A percentile compares a stretch with the other conserved stretches of the same genome.
These are phyloP conservation scores for Pteruthius melanotis DNA, from an alignment of 2,113 vertebrate species.

Conservation along the genomic window DNA sequence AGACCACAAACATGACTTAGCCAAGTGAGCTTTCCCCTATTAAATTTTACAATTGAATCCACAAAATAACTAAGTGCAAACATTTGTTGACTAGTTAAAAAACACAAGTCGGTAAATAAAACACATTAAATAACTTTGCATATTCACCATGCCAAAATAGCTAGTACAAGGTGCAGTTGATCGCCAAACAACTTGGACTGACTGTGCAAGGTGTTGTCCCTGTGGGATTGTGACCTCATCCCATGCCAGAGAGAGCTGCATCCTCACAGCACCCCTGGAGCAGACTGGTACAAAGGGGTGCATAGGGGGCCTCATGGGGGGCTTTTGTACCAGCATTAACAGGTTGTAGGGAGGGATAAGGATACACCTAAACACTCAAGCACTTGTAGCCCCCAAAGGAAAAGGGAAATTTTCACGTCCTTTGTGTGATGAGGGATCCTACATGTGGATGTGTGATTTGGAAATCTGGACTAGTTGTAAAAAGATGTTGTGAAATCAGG, in stretches of 20 bases:
- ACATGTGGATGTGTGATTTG: fast-evolving
- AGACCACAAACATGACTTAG: neutral
- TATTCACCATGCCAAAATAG: neutral
- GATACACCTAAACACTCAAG: neutral
- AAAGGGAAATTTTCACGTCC: neutral
- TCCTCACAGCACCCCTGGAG: neutral
- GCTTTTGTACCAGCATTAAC: neutral
- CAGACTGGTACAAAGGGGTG: neutral
- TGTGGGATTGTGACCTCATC: neutral
- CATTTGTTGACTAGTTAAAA: neutral
- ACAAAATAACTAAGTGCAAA: neutral
- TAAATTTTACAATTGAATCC: neutral
- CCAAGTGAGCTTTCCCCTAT: neutral
- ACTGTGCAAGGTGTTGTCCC: neutral
- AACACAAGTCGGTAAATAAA: neutral
- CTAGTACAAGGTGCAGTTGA: neutral
- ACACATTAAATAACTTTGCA: neutral
- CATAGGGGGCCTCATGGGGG: neutral
- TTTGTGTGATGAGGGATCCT: neutral
- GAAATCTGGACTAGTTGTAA: neutral
- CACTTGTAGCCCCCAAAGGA: neutral
- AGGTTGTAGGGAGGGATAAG: neutral
- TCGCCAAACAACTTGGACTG: neutral
- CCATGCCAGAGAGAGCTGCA: neutral
- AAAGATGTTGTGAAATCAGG: neutral